Evolutionary conservation across 92 coral and sea anemone species (phyloP).

Genomic region (Phymanthus crucifer): DNA sequence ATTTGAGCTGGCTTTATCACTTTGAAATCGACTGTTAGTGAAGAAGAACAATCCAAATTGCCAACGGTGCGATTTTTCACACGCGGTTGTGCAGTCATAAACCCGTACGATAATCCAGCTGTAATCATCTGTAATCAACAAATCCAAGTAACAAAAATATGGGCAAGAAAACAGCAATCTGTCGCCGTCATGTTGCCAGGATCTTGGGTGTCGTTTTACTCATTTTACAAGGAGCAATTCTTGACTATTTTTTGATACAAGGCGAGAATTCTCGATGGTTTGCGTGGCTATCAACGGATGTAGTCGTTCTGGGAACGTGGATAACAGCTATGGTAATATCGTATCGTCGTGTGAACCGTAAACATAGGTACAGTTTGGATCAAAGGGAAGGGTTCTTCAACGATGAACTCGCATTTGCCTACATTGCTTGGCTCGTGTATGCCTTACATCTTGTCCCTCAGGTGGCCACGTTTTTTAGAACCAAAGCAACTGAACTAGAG

Average conservation of each 20-base stretch:
- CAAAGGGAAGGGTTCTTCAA: conserved; percentile 5
- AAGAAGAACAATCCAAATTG: too few relatives aligned
- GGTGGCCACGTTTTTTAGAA: conserved; percentile 72
- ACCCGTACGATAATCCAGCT: too few relatives aligned
- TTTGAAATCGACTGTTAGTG: too few relatives aligned
- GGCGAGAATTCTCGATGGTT: conserved; percentile 58
- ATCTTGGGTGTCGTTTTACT: conserved; percentile 62
- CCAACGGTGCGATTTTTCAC: not conserved
- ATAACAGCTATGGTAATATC: conserved; percentile 76
- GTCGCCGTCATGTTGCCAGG: conserved; percentile 62
- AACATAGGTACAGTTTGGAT: conserved; percentile 21
- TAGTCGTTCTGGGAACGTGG: conserved; percentile 66
- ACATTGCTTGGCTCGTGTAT: conserved; percentile 85
- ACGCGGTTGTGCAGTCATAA: not conserved
- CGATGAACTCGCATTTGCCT: conserved; percentile 79
- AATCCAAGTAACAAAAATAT: not conserved
- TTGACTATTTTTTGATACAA: conserved; percentile 69
- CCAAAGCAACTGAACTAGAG: conserved; percentile 52
- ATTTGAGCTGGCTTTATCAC: too few relatives aligned
- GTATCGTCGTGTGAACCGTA: conserved; percentile 57
- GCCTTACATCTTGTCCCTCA: conserved; percentile 83
- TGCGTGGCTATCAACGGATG: conserved; percentile 80
- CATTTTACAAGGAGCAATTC: conserved; percentile 63
- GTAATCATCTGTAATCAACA: not conserved
- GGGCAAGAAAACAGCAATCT: conserved; percentile 48